phyloP scores from a whole-genome alignment of 2,113 vertebrate genomes.

The Hippolais icterina region DNA sequence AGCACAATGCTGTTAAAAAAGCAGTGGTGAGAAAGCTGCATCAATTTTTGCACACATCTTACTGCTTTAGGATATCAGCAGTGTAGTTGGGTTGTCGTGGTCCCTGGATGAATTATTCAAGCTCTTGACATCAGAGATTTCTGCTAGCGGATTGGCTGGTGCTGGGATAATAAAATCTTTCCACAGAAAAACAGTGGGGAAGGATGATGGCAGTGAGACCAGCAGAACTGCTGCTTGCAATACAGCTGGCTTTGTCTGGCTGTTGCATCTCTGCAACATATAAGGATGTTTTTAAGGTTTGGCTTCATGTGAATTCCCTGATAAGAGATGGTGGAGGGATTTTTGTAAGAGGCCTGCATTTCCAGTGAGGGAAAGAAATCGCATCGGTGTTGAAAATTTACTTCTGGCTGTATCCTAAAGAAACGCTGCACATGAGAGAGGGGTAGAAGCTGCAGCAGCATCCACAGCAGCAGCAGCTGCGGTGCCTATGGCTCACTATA shows the following conservation, averaged over 20 bases:
- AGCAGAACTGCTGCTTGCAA: conserved; percentile 54
- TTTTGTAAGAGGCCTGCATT: not conserved
- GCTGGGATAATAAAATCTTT: conserved; percentile 56
- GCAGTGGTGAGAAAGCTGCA: not conserved
- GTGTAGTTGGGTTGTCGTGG: conserved; percentile 21
- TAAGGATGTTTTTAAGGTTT: conserved; percentile 35
- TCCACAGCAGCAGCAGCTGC: not conserved
- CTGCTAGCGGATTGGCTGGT: conserved; percentile 70
- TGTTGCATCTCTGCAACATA: not conserved
- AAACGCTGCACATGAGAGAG: not conserved
- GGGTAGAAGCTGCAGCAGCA: not conserved
- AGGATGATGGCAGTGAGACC: conserved; percentile 78
- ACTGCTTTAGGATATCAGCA: not conserved
- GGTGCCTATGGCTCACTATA: conserved; percentile 71
- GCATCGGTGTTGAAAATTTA: not conserved
- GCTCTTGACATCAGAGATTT: conserved; percentile 79
- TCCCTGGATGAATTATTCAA: conserved; percentile 75
- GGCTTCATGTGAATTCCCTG: not conserved
- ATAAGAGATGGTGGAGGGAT: not conserved
- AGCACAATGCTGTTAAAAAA: not conserved
- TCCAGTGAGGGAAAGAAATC: not conserved
- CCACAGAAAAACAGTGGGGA: conserved; percentile 64
- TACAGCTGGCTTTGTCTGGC: conserved; percentile 45
- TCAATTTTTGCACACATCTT: conserved; percentile 18
- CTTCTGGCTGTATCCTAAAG: not conserved